Base-by-base conservation (phyloP, 2,113 vertebrate genomes). In the Calyptomena viridis region DNA sequence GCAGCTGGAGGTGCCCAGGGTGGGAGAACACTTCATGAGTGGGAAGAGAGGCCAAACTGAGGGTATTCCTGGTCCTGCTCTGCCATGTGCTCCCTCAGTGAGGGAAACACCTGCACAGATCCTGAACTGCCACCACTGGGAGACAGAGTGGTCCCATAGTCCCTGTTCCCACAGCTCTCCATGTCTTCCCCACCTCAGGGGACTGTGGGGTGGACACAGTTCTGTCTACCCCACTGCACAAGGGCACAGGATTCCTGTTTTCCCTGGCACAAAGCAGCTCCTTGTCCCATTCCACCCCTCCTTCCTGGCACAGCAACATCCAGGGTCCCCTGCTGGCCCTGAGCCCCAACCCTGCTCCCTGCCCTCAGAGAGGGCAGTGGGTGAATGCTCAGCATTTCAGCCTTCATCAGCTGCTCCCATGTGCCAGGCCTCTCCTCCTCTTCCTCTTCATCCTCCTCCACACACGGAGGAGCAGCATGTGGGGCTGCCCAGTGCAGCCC, bases 61-160 rank as follows among this genome's bases (percentile, higher is more conserved):
- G 33, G 39, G 3, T 4, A 31, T 4, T 37, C 9, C 2, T 5
- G 21, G 9, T 35, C 37, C 62, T 30, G 37, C 24, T 56, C 56
- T 27, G 14, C 82, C 44, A 3, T 0, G 1, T 12, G 13, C 46
- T 58, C 27, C 64, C 58, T 30, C 46, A 13, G 27, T 5, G 2
- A 21, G 13, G 23, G 24, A 8, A 22, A 22, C 3, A 2, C 30
- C 23, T 42, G 56, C 44, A 0, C 0, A 8, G 50, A 23, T 2
- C 37, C 67, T 12, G 14, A 27, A 75, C 2, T 5, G 14, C 15
- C 42, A 6, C 21, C 4, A 0, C 12, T 2, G 1, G 8, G 52
- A 35, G 60, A 11, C 3, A 5, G 13, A 39, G 42, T 27, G 37
- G 37, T 37, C 23, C 52, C 21, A 12, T n/a, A n/a, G n/a, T 28